Base-by-base conservation (phyloP, 2,797 vertebrate genomes). In the Mallotus villosus region DNA sequence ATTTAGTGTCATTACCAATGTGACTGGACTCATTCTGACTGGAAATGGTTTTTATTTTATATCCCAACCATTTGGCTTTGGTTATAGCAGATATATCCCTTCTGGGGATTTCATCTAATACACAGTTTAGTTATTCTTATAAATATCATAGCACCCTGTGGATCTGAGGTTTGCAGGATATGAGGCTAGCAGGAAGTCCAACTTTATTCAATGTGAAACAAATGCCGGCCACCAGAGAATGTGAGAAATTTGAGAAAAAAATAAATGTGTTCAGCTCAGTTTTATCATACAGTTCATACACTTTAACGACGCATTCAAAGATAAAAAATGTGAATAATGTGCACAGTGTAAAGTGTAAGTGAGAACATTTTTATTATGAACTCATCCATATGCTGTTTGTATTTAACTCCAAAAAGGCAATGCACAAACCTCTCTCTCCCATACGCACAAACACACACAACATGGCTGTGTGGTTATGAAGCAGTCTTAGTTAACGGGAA, bases 101-200 rank as follows among this genome's bases (percentile, higher is more conserved):
- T 87, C 83, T 80, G 74, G 63, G 73, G 67, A 16, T 81, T 74
- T 79, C 70, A 85, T 82, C 80, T 74, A 63, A 84, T 64, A 75
- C 58, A 5, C 29, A 61, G 71, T 72, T 86, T 63, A 67, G 37
- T 77, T 81, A 81, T 84, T 82, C 59, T 78, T 82, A 75, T 81
- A 58, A 85, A 84, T 83, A 82, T 80, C 82, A 82, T 84, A 78
- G 75, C 63, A 68, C 78, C 81, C 78, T 6, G 12, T 72, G 68
- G 78, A 82, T 82, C 49, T 74, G 37, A 55, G 58, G 74, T 79
- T 84, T 69, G 76, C 63, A 14, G 67, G 16, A 65, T 66, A 49
- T 60, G 4, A 7, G 32, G 59, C 72, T 67, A 21, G 78, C 34
- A 76, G 41, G 80, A 82, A 77, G 78, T 41, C 41, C 63, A 60